A percentile compares a stretch with the other conserved stretches of the same genome.
phyloP scores from a whole-genome alignment of 2,888 invertebrate species.

The Parnassius mnemosyne region DNA sequence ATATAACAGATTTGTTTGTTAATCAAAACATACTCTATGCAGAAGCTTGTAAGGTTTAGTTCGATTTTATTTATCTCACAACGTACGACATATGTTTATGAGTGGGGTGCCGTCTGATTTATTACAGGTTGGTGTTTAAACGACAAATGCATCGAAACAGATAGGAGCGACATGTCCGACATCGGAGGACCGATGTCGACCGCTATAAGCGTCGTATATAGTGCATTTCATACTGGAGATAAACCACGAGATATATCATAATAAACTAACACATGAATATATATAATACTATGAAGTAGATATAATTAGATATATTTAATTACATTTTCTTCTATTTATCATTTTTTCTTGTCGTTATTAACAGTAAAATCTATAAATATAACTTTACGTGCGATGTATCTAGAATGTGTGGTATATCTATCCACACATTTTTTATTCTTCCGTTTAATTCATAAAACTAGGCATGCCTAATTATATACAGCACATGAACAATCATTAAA shows the following conservation, averaged over 20 bases:
- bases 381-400: no score
- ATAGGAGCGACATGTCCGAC: slow-evolving; percentile 80
- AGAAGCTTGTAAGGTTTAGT: slow-evolving; percentile 27
- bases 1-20: slow-evolving; percentile 27
- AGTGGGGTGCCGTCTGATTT: slow-evolving; percentile 64
- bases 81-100: slow-evolving; percentile 39
- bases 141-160: slow-evolving; percentile 81
- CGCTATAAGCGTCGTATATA: slow-evolving; percentile 59
- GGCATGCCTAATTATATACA: no score
- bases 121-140: slow-evolving; percentile 81
- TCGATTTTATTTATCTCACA: slow-evolving; percentile 25
- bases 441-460: no score
- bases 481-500: no score
- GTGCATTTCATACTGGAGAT: slow-evolving; percentile 43
- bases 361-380: no score
- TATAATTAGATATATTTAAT: no score
- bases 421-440: no score
- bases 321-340: no score
- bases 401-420: no score
- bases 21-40: slow-evolving; percentile 31
- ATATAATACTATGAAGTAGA: no score
- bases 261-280: background rate
- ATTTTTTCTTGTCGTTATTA: no score
- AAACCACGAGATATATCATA: slow-evolving; percentile 45
- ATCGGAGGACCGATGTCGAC: slow-evolving; percentile 77